phyloP scores from a whole-genome alignment of 1,140 invertebrate species.

The Andricus grossulariae region DNA sequence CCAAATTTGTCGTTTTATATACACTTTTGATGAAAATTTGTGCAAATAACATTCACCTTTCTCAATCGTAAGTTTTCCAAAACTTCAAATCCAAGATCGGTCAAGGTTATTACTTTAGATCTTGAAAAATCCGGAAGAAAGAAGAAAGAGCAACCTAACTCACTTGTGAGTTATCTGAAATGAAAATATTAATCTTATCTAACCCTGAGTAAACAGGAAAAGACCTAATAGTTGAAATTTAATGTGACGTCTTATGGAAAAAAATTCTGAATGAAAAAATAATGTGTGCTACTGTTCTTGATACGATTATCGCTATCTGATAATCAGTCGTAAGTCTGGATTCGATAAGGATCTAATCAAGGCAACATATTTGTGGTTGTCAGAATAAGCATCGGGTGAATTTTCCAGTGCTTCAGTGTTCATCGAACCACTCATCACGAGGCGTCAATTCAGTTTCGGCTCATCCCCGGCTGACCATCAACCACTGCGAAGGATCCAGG shows the following conservation, averaged over 20 bases:
- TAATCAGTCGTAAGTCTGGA: background rate
- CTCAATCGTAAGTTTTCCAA: no score
- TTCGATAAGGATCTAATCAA: slow-evolving; percentile 26
- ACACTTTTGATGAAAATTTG: no score
- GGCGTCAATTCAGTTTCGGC: background rate
- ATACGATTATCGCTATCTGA: background rate
- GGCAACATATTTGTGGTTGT: slow-evolving; percentile 6
- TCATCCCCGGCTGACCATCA: background rate
- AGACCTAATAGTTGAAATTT: background rate
- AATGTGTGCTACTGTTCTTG: background rate
- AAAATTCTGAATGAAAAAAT: background rate
- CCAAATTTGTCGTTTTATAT: no score
- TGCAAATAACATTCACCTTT: no score
- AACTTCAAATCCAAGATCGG: no score
- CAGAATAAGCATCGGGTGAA: background rate
- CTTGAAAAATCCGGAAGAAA: no score
- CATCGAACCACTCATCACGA: slow-evolving; percentile 7
- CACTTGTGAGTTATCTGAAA: no score
- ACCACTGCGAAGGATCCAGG: slow-evolving; percentile 8
- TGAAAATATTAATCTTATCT: no score
- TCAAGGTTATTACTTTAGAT: no score
- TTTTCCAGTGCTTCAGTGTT: background rate
- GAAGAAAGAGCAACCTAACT: no score
- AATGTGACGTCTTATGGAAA: background rate
- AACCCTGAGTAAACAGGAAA: no score